Evolutionary conservation across 2,797 vertebrate genomes (phyloP).

Genomic region (Coilia nasus): DNA sequence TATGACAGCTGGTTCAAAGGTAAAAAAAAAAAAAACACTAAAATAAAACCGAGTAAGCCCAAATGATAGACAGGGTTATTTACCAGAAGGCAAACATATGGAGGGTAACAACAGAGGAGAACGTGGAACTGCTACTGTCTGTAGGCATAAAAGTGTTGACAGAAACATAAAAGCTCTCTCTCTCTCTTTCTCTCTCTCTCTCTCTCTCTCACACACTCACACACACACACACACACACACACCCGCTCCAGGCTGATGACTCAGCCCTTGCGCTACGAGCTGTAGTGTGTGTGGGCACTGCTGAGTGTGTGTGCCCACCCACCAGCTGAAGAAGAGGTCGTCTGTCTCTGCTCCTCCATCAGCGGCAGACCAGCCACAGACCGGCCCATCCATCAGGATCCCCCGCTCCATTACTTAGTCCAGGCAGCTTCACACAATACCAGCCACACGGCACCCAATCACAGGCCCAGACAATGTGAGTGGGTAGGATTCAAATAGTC

Average conservation of each 20-base stretch:
- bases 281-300: not conserved
- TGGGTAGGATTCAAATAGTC: not conserved
- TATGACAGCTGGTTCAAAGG: too few species aligned
- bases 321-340: not conserved
- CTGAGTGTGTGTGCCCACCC: conserved; percentile 34
- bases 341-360: not conserved
- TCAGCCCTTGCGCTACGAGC: conserved; percentile 26
- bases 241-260: conserved; percentile 36
- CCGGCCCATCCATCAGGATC: not conserved
- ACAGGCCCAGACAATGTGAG: not conserved
- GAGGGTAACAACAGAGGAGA: too few species aligned
- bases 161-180: too few species aligned
- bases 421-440: not conserved
- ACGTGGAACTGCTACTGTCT: too few species aligned
- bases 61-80: too few species aligned
- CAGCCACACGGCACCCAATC: not conserved
- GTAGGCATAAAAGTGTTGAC: too few species aligned
- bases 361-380: not conserved
- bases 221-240: conserved; percentile 14
- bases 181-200: not conserved
- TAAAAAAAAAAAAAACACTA: too few species aligned
- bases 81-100: too few species aligned
- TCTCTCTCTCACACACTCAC: conserved; percentile 2
- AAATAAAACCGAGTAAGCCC: too few species aligned
- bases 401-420: not conserved